Evolutionary conservation across 2,888 invertebrate genomes (phyloP).

Genomic region (Ametastegia equiseti): DNA sequence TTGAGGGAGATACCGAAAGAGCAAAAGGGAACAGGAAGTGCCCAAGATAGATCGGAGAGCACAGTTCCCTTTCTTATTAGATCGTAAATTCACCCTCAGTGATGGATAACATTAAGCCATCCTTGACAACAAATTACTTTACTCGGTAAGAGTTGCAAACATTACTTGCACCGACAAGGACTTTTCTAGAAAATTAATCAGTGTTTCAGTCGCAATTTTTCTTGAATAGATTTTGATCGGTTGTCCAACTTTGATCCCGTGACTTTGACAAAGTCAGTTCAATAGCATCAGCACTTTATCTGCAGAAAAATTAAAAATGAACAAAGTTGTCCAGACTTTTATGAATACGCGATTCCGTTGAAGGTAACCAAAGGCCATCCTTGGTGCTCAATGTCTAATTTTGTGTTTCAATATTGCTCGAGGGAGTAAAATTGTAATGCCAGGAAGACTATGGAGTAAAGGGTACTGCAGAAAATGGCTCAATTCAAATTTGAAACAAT

Average conservation of each 20-base stretch:
- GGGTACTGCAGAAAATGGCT: neutral
- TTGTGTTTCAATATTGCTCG: neutral
- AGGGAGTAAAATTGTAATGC: neutral
- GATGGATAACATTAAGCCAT: conserved; percentile 72
- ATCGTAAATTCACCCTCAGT: conserved; percentile 69
- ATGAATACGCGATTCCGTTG: neutral
- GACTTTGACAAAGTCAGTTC: neutral
- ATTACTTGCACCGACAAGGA: neutral
- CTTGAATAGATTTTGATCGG: neutral
- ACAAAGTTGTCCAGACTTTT: neutral
- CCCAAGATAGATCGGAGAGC: conserved; percentile 67
- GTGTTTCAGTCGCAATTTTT: neutral
- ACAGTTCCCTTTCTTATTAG: conserved; percentile 68
- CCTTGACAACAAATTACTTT: conserved; percentile 27
- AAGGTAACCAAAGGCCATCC: neutral
- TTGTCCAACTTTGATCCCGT: neutral
- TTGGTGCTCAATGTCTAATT: neutral
- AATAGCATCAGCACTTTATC: neutral
- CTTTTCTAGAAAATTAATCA: neutral
- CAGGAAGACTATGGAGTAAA: neutral
- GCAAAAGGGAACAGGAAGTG: conserved; percentile 18
- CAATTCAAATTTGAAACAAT: conserved; percentile 25
- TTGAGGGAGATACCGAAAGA: conserved; percentile 51
- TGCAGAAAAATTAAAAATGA: neutral
- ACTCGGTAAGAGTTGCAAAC: conserved; percentile 10